phyloP scores from a whole-genome alignment of 2,797 vertebrate genomes.

The Luscinia luscinia region DNA sequence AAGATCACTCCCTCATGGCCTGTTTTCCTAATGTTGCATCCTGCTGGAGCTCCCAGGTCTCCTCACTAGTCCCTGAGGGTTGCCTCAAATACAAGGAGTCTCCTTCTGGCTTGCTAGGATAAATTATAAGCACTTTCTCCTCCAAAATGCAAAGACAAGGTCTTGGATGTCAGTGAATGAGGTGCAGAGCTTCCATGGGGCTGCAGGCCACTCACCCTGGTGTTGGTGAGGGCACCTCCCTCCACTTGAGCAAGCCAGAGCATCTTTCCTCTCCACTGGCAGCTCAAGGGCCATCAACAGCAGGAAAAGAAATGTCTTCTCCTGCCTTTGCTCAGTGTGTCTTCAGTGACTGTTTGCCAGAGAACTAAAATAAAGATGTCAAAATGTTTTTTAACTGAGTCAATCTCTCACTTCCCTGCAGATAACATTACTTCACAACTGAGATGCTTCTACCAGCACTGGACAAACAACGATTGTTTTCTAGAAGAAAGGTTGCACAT shows the following conservation, averaged over 20 bases:
- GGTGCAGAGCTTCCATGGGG: neutral
- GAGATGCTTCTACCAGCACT: neutral
- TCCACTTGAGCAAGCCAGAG: neutral
- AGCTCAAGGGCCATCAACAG: neutral
- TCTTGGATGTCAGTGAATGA: neutral
- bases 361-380: neutral
- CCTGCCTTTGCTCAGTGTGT: neutral
- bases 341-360: neutral
- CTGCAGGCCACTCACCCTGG: neutral
- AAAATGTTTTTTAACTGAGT: neutral
- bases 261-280: neutral
- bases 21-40: neutral
- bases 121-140: neutral
- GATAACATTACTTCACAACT: neutral
- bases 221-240: neutral
- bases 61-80: neutral
- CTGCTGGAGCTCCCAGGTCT: neutral
- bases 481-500: slow-evolving; percentile 11
- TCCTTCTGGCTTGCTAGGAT: neutral
- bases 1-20: neutral
- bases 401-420: neutral
- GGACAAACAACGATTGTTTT: neutral
- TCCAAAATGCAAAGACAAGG: neutral
- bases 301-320: neutral
- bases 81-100: neutral